Evolutionary conservation across 1,140 invertebrate species (phyloP).

Genomic region (Drosophila nasuta): DNA sequence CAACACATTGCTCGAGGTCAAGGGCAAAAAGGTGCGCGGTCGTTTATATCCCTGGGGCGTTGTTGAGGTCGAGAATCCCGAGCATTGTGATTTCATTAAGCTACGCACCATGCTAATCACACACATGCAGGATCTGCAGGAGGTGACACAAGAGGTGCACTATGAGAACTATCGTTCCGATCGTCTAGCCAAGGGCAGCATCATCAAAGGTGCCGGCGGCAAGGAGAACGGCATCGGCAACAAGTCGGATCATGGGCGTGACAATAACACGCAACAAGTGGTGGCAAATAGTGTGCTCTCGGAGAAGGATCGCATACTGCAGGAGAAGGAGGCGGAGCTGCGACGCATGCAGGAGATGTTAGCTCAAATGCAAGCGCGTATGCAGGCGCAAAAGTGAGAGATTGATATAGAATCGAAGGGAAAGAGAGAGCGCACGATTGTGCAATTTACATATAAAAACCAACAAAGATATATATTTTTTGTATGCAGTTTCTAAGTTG

Average conservation of each 20-base stretch:
- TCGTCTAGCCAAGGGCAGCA: conserved; percentile 91
- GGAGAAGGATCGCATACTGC: conserved; percentile 93
- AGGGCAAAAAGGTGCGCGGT: conserved; percentile 95
- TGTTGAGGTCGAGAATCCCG: conserved; percentile 99
- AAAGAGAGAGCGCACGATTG: conserved; percentile 33
- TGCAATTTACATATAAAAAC: conserved; percentile 48
- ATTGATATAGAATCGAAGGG: not conserved
- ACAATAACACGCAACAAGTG: conserved; percentile 49
- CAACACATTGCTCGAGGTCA: conserved; percentile 95
- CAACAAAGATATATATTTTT: conserved; percentile 60
- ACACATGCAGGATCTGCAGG: conserved; percentile 98
- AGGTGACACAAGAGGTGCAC: conserved; percentile 97
- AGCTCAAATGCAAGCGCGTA: conserved; percentile 97
- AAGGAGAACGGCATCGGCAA: conserved; percentile 80
- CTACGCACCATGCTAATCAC: conserved; percentile 98
- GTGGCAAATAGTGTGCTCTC: conserved; percentile 84
- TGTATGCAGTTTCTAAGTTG: conserved; percentile 68
- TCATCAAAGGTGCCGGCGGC: conserved; percentile 86
- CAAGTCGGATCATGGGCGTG: conserved; percentile 66
- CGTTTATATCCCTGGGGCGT: conserved; percentile 99
- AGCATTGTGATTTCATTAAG: conserved; percentile 99
- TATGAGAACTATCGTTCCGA: conserved; percentile 98
- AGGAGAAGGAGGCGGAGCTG: conserved; percentile 96
- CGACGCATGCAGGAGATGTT: conserved; percentile 98
- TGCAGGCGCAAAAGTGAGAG: conserved; percentile 88